A percentile compares a stretch with the other conserved stretches of the same genome.
These are phyloP conservation scores for Drosophila repletoides DNA, from an alignment of 1,140 invertebrate species.

Conservation along the genomic window DNA sequence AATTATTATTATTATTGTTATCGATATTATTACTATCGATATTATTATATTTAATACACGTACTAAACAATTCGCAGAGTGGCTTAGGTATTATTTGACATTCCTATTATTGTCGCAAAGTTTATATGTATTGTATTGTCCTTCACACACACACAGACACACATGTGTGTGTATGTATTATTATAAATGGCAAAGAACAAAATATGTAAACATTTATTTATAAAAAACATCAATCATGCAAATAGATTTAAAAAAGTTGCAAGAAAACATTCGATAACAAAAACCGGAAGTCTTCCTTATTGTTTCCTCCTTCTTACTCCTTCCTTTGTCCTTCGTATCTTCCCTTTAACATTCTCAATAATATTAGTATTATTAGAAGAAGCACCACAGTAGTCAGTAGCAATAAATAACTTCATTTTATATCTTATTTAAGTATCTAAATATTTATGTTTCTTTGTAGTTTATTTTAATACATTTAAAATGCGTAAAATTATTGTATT, in stretches of 20 bases:
- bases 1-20: conserved; percentile 28
- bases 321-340: conserved; percentile 5
- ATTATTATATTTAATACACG: conserved; percentile 16
- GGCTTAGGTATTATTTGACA: background rate
- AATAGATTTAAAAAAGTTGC: conserved; percentile 66
- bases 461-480: conserved; percentile 63
- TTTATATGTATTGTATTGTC: conserved; percentile 1
- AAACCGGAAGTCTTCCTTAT: conserved; percentile 31
- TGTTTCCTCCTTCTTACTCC: background rate
- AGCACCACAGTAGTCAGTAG: conserved; percentile 78
- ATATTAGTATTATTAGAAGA: conserved; percentile 67
- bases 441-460: conserved; percentile 20
- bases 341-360: conserved; percentile 36
- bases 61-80: conserved; percentile 28
- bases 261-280: conserved; percentile 69
- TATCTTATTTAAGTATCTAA: conserved; percentile 22
- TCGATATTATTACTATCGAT: conserved; percentile 16
- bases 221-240: conserved; percentile 71
- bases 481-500: conserved; percentile 71
- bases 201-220: conserved; percentile 52
- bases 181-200: conserved; percentile 32
- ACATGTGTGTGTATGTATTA: conserved; percentile 27
- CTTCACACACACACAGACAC: too few relatives aligned
- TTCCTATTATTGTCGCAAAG: conserved; percentile 53
- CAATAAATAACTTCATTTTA: conserved; percentile 68